Evolutionary conservation across 2,888 invertebrate genomes (phyloP), one percentile per base, ranked within the genome.

Genomic region (Drosophila prolongata): DNA sequence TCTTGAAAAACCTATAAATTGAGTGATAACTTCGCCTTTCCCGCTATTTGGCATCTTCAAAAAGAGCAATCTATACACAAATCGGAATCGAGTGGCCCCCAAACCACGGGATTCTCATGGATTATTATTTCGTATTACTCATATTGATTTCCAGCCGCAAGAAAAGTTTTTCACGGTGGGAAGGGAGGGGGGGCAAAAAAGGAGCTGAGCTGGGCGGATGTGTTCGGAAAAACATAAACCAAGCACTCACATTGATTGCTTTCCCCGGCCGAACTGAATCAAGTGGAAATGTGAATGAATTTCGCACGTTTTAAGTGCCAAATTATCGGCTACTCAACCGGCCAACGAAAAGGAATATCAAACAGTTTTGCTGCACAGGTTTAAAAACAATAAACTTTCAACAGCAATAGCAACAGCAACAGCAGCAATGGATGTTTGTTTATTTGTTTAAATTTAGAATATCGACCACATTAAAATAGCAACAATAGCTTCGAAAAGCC

Each of bases 401-500:
- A 79, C 16, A 16, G 16, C 76, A 81, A 79, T 1, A 16, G 16
- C 16, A 16, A 16, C 78, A 80, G 46, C 46, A 77, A 60, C 79
- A 73, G 40, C 60, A 53, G 40, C 60, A 53, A 38, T 71, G 55
- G 24, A 49, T 87, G 77, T 83, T 83, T 83, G 88, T 83, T 83
- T 83, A 88, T 83, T 83, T 83, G 88, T 83, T 83, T 83, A 83
- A 83, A 83, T 86, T 83, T 83, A 83, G 83, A 83, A 83, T 76
- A 88, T 83, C 87, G 88, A 83, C 83, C 82, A 86, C 82, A 82
- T 82, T 86, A 82, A 82, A 82, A 82, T 82, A 82, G 87, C 84
- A 82, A 83, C 78, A 24, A 24, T 24, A 80, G 75, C 87, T 76
- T 86, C 80, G n/a, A 86, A 87, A 83, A 82, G 83, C 83, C 72